Percentiles rank a stretch among this genome's conserved stretches.
Evolutionary conservation across 2,888 invertebrate genomes (phyloP).

Genomic region (Eupithecia vulgata): DNA sequence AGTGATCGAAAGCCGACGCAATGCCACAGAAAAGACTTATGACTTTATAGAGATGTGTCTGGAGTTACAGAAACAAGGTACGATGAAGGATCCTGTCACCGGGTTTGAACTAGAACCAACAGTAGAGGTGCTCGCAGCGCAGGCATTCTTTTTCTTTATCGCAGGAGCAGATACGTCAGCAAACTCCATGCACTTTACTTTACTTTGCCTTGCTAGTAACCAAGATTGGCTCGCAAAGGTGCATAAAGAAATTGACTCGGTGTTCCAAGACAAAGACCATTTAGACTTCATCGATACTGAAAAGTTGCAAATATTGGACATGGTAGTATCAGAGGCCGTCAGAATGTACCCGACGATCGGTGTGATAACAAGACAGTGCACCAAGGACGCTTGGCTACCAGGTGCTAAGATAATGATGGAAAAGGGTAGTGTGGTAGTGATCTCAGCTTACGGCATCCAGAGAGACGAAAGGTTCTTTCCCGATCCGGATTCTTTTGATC

Average conservation of each 20-base stretch:
- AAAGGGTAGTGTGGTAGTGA: conserved; percentile 50
- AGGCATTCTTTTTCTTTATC: conserved; percentile 75
- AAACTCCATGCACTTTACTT: conserved; percentile 64
- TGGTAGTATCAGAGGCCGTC: conserved; percentile 65
- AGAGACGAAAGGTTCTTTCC: conserved; percentile 67
- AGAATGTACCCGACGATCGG: conserved; percentile 67
- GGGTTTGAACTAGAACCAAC: conserved; percentile 60
- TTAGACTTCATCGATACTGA: conserved; percentile 62
- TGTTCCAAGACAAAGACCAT: conserved; percentile 54
- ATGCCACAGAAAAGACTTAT: conserved; percentile 46
- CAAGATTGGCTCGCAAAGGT: conserved; percentile 62
- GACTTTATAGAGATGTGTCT: conserved; percentile 69
- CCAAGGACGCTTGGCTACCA: conserved; percentile 57
- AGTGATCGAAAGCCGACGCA: conserved; percentile 56
- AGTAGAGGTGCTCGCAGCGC: conserved; percentile 68
- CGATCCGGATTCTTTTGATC: conserved; percentile 71
- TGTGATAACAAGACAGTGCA: conserved; percentile 58
- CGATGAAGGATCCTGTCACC: conserved; percentile 57
- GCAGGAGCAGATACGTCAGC: conserved; percentile 77
- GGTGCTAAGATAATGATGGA: conserved; percentile 55
- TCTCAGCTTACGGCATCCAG: conserved; percentile 63
- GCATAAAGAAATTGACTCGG: conserved; percentile 67
- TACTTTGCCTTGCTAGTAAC: conserved; percentile 67
- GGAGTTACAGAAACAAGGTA: conserved; percentile 62
- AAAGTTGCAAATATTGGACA: conserved; percentile 68